Conservation (phyloP, 2,888 invertebrate genomes). For the Leptothorax acervorum region DNA sequence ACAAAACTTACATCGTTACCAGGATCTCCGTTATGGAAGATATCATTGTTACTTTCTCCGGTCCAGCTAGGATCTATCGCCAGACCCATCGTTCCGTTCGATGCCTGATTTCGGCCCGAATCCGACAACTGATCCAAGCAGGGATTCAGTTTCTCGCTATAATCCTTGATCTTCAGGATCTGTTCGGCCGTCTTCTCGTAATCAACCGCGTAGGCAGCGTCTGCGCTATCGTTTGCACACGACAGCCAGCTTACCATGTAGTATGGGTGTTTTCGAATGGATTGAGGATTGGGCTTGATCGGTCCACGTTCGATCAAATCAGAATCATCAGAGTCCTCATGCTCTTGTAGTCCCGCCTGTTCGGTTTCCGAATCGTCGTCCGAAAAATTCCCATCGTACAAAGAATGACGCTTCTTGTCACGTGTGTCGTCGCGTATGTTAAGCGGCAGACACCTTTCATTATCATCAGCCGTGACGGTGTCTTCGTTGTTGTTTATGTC, state of each 20-base stretch:
- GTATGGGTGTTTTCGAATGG: constrained; percentile 69
- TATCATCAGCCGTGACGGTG: constrained; percentile 21
- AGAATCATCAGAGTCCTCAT: constrained; percentile 59
- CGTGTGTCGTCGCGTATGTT: constrained; percentile 6
- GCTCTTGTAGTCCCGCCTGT: constrained; percentile 40
- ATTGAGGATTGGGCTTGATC: constrained; percentile 65
- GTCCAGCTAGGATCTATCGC: background rate
- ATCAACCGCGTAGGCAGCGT: constrained; percentile 58
- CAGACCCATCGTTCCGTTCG: background rate
- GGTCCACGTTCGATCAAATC: constrained; percentile 77
- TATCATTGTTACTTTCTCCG: background rate
- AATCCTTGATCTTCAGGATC: constrained; percentile 74
- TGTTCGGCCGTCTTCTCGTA: constrained; percentile 73
- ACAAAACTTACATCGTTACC: constrained; percentile 34
- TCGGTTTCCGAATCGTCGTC: background rate
- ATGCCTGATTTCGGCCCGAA: constrained; percentile 3
- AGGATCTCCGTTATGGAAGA: background rate
- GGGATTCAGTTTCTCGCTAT: constrained; percentile 75
- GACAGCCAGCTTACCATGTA: constrained; percentile 53
- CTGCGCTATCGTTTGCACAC: background rate
- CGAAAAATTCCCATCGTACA: background rate
- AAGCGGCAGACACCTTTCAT: background rate
- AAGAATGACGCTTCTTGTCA: background rate
- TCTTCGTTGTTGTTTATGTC: constrained; percentile 39
- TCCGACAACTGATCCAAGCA: constrained; percentile 76